phyloP scores from a whole-genome alignment of 2,113 vertebrate species.

The rat (Rattus norvegicus) region DNA sequence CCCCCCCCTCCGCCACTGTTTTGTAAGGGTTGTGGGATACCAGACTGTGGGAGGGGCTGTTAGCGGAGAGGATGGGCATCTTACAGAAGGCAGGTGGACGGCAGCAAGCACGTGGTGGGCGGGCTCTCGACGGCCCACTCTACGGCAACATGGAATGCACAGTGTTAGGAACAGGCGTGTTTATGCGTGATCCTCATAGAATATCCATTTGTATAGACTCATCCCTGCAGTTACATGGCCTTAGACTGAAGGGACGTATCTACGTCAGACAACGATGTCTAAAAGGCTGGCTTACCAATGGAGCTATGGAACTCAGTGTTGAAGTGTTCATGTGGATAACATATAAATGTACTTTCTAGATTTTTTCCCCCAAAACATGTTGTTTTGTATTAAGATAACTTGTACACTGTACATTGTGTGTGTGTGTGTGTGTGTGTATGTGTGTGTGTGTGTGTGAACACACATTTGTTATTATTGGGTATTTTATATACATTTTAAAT shows the following conservation, averaged over 20 bases:
- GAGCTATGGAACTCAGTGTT: neutral
- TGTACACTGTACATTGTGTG: neutral
- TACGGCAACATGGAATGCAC: neutral
- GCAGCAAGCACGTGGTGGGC: neutral
- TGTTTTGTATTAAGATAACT: neutral
- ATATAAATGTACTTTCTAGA: neutral
- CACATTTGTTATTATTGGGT: too few relatives aligned
- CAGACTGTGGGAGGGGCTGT: neutral
- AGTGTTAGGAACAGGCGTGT: neutral
- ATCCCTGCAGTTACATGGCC: neutral
- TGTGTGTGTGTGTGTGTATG: neutral
- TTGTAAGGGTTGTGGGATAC: too few relatives aligned
- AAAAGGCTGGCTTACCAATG: neutral
- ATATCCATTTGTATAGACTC: neutral
- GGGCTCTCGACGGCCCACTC: neutral
- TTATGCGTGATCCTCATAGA: neutral
- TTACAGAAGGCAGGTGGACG: neutral
- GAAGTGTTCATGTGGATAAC: neutral
- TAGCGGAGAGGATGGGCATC: accelerated
- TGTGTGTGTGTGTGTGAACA: neutral
- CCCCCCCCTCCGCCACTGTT: neutral
- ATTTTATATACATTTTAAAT: too few relatives aligned
- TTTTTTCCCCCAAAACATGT: neutral
- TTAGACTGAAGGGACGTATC: neutral
- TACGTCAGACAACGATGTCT: neutral